A percentile compares a stretch with the other conserved stretches of the same genome.
Conservation (phyloP, 2,888 invertebrate genomes). For the Tribolium freemani region DNA sequence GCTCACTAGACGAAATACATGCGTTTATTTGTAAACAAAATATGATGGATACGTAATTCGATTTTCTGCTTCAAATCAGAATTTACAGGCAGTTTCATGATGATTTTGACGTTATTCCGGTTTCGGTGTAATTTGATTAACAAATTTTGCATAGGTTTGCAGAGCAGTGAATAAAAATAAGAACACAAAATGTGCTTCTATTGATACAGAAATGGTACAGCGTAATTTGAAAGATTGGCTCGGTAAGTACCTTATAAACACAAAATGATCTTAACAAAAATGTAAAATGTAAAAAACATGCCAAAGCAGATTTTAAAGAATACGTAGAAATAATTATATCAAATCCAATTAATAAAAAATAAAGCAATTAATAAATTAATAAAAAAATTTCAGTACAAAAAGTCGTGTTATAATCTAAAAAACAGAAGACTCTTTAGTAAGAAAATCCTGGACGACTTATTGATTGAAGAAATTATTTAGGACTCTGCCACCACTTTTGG, state of each 20-base stretch:
- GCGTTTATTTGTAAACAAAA: background rate
- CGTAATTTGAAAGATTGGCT: too few species aligned
- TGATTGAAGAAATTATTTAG: constrained; percentile 19
- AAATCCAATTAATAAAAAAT: too few species aligned
- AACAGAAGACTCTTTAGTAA: too few species aligned
- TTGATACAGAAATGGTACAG: too few species aligned
- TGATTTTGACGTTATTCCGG: background rate
- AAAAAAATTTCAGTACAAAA: too few species aligned
- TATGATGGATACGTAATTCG: background rate
- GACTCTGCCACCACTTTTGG: constrained; percentile 4
- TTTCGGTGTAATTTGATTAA: background rate
- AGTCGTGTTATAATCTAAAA: too few species aligned
- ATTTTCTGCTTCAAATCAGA: background rate
- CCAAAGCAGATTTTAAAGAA: too few species aligned
- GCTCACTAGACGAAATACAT: background rate
- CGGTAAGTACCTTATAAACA: too few species aligned
- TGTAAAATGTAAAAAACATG: too few species aligned
- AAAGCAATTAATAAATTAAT: too few species aligned
- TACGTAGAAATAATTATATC: too few species aligned
- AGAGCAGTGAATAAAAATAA: background rate
- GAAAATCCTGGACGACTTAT: background rate
- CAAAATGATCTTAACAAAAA: too few species aligned
- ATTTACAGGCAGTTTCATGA: background rate
- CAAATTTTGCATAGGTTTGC: background rate
- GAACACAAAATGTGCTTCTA: background rate